Percentiles rank a stretch among this genome's conserved stretches.
These are phyloP conservation scores for Hydra vulgaris DNA, from an alignment of 30 jellyfish, hydroid and myxozoan genomes.

Conservation along the genomic window DNA sequence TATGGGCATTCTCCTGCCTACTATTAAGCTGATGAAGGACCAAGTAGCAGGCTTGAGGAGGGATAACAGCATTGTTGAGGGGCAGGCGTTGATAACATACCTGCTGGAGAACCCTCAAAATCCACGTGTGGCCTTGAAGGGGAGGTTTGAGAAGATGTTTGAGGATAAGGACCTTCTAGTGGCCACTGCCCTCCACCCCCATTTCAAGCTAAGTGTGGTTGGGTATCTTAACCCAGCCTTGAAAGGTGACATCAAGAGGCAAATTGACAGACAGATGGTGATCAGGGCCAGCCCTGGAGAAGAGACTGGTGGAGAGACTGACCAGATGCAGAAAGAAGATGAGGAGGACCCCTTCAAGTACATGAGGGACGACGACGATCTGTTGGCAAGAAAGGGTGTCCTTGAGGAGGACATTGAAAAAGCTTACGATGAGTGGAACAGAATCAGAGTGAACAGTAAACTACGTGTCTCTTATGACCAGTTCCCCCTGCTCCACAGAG, in stretches of 20 bases:
- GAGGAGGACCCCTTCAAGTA: not conserved
- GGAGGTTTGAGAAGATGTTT: not conserved
- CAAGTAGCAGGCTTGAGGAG: not conserved
- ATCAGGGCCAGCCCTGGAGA: not conserved
- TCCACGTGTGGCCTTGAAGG: not conserved
- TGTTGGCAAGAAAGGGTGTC: not conserved
- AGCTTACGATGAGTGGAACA: not conserved
- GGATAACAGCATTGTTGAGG: not conserved
- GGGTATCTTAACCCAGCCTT: not conserved
- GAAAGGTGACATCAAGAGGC: not conserved
- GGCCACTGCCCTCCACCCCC: not conserved
- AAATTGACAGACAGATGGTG: not conserved
- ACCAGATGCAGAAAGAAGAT: not conserved
- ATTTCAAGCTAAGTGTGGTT: not conserved
- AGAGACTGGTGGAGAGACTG: not conserved
- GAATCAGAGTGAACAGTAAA: not conserved
- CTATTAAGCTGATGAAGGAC: not conserved
- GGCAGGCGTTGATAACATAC: not conserved
- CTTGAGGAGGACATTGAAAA: not conserved
- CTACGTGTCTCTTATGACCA: not conserved
- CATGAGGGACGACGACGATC: not conserved
- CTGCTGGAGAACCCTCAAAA: not conserved
- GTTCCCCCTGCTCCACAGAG: not conserved
- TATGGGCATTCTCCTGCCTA: not conserved
- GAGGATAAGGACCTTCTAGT: not conserved